Evolutionary conservation across 2,797 vertebrate species (phyloP).

Genomic region (Eospalax fontanierii): DNA sequence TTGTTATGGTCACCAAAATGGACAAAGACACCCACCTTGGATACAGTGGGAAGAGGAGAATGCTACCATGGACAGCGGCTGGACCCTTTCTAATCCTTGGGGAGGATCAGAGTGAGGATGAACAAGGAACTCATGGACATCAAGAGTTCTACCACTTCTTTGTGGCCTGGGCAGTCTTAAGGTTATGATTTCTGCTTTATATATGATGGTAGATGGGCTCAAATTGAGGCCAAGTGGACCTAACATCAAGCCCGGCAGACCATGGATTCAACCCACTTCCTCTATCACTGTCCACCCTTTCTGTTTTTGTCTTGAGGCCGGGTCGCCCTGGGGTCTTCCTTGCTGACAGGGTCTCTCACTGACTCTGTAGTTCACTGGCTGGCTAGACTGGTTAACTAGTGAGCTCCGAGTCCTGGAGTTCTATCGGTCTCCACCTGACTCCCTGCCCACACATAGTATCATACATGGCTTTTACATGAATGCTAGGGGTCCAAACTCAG

Average conservation of each 20-base stretch:
- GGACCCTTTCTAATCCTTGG: background rate
- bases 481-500: background rate
- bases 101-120: background rate
- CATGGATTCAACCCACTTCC: background rate
- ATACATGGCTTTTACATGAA: background rate
- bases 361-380: background rate
- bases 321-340: background rate
- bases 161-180: conserved; percentile 12
- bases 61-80: background rate
- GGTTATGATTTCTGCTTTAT: background rate
- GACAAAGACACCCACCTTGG: background rate
- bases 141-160: background rate
- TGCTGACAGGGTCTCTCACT: background rate
- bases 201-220: background rate
- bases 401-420: background rate
- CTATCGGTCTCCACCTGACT: background rate
- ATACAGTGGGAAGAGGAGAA: background rate
- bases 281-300: background rate
- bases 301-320: too few species aligned
- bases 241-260: background rate
- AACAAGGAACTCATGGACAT: background rate
- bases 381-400: background rate
- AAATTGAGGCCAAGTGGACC: background rate
- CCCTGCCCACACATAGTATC: background rate
- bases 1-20: background rate